Evolutionary conservation across 2,888 invertebrate species (phyloP).

Genomic region (Eristalis pertinax): DNA sequence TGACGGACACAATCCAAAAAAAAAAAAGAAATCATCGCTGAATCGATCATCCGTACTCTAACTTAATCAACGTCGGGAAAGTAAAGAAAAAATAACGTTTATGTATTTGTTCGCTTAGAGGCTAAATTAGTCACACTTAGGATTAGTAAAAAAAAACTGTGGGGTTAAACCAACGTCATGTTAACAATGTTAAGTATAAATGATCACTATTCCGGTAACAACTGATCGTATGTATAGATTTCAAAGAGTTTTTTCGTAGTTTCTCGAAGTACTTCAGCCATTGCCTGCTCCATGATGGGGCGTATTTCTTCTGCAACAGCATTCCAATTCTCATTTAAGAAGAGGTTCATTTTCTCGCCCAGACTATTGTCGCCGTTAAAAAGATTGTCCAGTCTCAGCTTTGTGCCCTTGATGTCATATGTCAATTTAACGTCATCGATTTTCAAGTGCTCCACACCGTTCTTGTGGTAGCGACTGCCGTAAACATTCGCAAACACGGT

Average conservation of each 20-base stretch:
- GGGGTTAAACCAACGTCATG: too few relatives aligned
- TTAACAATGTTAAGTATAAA: neutral
- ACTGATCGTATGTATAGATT: constrained; percentile 83
- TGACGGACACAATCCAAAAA: too few relatives aligned
- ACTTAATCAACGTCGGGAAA: too few relatives aligned
- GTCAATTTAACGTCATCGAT: constrained; percentile 86
- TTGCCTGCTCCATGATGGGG: constrained; percentile 86
- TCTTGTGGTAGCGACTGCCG: constrained; percentile 83
- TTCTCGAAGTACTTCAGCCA: constrained; percentile 83
- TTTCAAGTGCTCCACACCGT: constrained; percentile 83
- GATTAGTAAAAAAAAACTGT: too few relatives aligned
- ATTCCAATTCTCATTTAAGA: constrained; percentile 90
- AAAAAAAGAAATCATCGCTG: too few relatives aligned
- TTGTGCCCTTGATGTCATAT: constrained; percentile 86
- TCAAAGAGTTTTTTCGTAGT: constrained; percentile 85
- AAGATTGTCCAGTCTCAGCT: constrained; percentile 86
- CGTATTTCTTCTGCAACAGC: constrained; percentile 87
- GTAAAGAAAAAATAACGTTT: too few relatives aligned
- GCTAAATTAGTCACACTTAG: too few relatives aligned
- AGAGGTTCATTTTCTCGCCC: constrained; percentile 88
- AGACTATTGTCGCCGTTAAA: constrained; percentile 88
- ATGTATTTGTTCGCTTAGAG: too few relatives aligned
- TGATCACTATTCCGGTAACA: constrained; percentile 81
- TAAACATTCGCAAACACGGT: constrained; percentile 85
- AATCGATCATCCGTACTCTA: too few relatives aligned